Base-by-base conservation (phyloP, 2,113 vertebrate genomes). In the Petrocephalus zakoni region DNA sequence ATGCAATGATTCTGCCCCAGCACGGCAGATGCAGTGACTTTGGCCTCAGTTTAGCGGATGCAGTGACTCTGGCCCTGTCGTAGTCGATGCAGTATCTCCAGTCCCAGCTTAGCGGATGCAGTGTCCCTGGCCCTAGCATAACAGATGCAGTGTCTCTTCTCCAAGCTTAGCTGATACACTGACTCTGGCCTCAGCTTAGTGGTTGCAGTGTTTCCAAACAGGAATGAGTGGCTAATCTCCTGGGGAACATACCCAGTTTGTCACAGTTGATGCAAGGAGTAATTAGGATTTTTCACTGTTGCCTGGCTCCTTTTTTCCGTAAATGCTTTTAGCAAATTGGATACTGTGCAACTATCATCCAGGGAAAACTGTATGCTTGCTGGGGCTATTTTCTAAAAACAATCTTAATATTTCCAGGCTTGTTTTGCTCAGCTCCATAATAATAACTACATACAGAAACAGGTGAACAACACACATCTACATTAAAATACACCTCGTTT, bases 251-350 rank as follows among this genome's bases (percentile, higher is more conserved):
- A 68, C 61, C n/a, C 61, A 78, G 34, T 37, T 42, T 78, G 29
- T 42, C 34, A 78, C 34, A 78, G 29, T 42, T 42, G 29, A 42
- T 42, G 34, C 34, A 78, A 78, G 15, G 0, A 78, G 72, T 78
- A 78, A 78, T 78, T 78, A 42, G 34, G 15, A 78, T 78, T 78
- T 75, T 78, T 78, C 72, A 42, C 72, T 78, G 34, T 78, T 78
- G 72, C 11, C 72, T 78, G 72, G 17, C 34, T 78, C 52, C 34
- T 78, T 78, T 78, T 19, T 42, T 7, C 15, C 72, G 8, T 42
- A 42, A 42, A 78, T 78, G 72, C 72, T 78, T 78, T 42, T 78
- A 78, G 13, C 34, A 42, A 42, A 42, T 42, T 42, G 72, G 15
- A 29, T 78, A 78, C 72, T 37, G 72, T 78, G 68, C 72, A 78